phyloP scores from a whole-genome alignment of 2,888 invertebrate genomes.

The Furcula furcula region DNA sequence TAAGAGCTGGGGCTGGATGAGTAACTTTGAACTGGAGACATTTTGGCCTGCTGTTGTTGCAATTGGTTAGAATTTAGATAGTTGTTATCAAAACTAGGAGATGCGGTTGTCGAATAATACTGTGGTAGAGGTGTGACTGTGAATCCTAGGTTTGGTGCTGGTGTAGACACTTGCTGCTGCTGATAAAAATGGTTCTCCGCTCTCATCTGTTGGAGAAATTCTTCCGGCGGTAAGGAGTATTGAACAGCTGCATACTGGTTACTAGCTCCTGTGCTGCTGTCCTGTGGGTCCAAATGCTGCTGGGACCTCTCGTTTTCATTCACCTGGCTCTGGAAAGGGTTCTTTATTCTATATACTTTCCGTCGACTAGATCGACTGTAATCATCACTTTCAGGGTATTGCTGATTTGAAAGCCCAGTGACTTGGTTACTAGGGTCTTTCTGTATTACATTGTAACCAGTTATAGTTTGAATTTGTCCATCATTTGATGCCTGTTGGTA shows the following conservation, averaged over 20 bases:
- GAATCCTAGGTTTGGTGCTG: constrained; percentile 56
- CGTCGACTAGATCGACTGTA: constrained; percentile 52
- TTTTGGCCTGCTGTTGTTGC: constrained; percentile 57
- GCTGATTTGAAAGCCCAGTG: constrained; percentile 54
- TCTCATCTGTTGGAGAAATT: constrained; percentile 70
- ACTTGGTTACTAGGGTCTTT: constrained; percentile 59
- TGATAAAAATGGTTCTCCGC: constrained; percentile 66
- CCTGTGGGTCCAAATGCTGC: constrained; percentile 44
- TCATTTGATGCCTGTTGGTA: constrained; percentile 59
- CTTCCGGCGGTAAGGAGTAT: constrained; percentile 75
- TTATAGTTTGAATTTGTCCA: constrained; percentile 52
- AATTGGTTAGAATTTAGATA: constrained; percentile 45
- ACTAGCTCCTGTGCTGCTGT: constrained; percentile 69
- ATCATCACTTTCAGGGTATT: constrained; percentile 52
- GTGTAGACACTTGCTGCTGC: constrained; percentile 57
- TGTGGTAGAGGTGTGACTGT: constrained; percentile 70
- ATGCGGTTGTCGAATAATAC: constrained; percentile 59
- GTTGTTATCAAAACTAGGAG: constrained; percentile 50
- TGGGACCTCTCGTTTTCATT: constrained; percentile 46
- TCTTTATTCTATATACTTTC: constrained; percentile 70
- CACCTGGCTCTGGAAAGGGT: constrained; percentile 65
- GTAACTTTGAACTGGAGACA: constrained; percentile 47
- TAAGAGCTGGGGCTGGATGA: constrained; percentile 48
- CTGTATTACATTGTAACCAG: constrained; percentile 55
- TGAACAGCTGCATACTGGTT: constrained; percentile 74